A percentile compares a stretch with the other conserved stretches of the same genome.
Evolutionary conservation across 2,797 vertebrate species (phyloP).

Genomic region (Enteromius treurensis): DNA sequence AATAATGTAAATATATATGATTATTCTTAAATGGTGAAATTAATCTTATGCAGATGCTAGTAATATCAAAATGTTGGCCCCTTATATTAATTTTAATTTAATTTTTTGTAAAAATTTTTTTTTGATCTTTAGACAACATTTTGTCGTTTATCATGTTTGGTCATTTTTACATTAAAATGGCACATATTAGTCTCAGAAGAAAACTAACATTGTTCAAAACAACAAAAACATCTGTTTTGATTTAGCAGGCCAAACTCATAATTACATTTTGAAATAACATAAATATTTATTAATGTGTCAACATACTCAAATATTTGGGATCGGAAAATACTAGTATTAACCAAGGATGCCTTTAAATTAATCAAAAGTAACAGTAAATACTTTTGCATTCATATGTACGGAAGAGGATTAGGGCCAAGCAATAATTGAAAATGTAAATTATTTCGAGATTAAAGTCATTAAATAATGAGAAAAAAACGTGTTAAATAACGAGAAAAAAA

Average conservation of each 20-base stretch:
- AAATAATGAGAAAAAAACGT: too few relatives aligned
- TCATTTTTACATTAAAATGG: background rate
- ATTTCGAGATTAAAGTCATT: too few relatives aligned
- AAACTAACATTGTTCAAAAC: background rate
- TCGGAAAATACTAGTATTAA: background rate
- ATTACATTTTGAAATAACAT: background rate
- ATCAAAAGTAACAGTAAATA: background rate
- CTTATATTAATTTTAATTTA: background rate
- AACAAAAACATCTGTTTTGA: background rate
- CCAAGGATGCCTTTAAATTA: background rate
- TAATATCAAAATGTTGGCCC: background rate
- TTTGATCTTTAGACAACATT: background rate
- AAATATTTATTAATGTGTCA: background rate
- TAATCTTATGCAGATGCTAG: background rate
- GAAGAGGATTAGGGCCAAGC: too few relatives aligned
- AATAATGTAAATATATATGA: background rate
- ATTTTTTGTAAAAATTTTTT: too few relatives aligned
- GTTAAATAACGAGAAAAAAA: too few relatives aligned
- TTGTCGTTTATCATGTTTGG: background rate
- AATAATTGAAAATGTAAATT: too few relatives aligned
- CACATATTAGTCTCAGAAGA: background rate
- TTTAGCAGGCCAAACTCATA: background rate
- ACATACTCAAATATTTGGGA: background rate
- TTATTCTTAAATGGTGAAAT: background rate
- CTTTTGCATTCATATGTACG: background rate